Evolutionary conservation across 2,888 invertebrate genomes (phyloP).

Genomic region (Clivina fossor): DNA sequence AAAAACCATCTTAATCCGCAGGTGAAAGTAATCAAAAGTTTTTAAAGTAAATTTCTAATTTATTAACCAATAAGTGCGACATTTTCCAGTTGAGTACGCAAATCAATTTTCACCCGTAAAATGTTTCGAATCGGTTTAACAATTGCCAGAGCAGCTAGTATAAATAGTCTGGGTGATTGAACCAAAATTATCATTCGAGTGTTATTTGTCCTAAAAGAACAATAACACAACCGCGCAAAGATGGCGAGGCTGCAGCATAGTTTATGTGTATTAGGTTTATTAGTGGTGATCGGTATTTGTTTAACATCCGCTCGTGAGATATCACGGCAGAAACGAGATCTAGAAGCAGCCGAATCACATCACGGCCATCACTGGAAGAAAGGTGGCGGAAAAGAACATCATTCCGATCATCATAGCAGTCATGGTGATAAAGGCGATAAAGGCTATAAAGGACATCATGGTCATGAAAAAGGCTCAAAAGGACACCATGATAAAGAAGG

Average conservation of each 20-base stretch:
- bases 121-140: neutral
- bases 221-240: slow-evolving; percentile 1
- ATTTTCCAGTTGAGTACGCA: slow-evolving; percentile 28
- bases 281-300: slow-evolving; percentile 54
- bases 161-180: slow-evolving; percentile 11
- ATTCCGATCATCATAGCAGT: slow-evolving; percentile 58
- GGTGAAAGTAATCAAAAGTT: slow-evolving; percentile 28
- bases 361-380: slow-evolving; percentile 54
- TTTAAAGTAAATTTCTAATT: slow-evolving; percentile 23
- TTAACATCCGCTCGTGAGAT: slow-evolving; percentile 58
- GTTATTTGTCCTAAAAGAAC: slow-evolving; percentile 11
- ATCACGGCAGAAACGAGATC: slow-evolving; percentile 54
- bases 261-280: slow-evolving; percentile 68
- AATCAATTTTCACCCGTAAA: slow-evolving; percentile 31
- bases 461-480: slow-evolving; percentile 63
- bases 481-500: slow-evolving; percentile 70
- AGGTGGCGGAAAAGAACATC: slow-evolving; percentile 60
- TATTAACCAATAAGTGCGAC: slow-evolving; percentile 24
- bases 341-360: slow-evolving; percentile 59
- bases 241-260: slow-evolving; percentile 59
- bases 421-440: slow-evolving; percentile 66
- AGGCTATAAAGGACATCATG: slow-evolving; percentile 66
- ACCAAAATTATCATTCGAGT: slow-evolving; percentile 19
- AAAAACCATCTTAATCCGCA: slow-evolving; percentile 17
- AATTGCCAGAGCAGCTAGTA: neutral